These are phyloP conservation scores for Azemiops feae DNA, from an alignment of 2,113 vertebrate genomes.

Conservation along the genomic window DNA sequence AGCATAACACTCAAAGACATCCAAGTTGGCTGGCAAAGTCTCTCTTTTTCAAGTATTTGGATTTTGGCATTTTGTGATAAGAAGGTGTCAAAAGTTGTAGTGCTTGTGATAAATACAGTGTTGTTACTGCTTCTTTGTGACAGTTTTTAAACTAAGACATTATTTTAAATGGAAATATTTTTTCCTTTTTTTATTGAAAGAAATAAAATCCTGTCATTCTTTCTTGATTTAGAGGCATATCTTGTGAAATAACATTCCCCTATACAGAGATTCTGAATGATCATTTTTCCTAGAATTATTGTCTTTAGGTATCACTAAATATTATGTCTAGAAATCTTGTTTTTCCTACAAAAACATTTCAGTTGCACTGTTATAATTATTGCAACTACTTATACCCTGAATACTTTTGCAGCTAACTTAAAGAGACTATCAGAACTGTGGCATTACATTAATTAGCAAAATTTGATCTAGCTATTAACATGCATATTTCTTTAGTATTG, in stretches of 20 bases:
- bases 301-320: neutral
- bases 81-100: neutral
- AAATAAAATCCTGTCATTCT: neutral
- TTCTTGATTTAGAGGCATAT: neutral
- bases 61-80: neutral
- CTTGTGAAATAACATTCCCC: neutral
- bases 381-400: neutral
- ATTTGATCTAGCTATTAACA: constrained; percentile 20
- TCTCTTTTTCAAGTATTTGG: neutral
- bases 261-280: neutral
- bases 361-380: constrained; percentile 35
- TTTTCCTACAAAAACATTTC: constrained; percentile 6
- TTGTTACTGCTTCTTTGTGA: neutral
- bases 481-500: constrained; percentile 57
- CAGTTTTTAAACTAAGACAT: neutral
- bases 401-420: neutral
- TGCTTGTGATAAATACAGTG: neutral
- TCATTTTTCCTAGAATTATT: neutral
- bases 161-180: neutral
- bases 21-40: neutral
- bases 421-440: constrained; percentile 20
- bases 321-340: neutral
- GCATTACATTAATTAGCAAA: constrained; percentile 31
- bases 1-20: neutral
- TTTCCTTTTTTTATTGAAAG: neutral